A percentile compares a stretch with the other conserved stretches of the same genome.
These are phyloP conservation scores for Tetramorium bicarinatum DNA, from an alignment of 2,888 invertebrate genomes.

Conservation along the genomic window DNA sequence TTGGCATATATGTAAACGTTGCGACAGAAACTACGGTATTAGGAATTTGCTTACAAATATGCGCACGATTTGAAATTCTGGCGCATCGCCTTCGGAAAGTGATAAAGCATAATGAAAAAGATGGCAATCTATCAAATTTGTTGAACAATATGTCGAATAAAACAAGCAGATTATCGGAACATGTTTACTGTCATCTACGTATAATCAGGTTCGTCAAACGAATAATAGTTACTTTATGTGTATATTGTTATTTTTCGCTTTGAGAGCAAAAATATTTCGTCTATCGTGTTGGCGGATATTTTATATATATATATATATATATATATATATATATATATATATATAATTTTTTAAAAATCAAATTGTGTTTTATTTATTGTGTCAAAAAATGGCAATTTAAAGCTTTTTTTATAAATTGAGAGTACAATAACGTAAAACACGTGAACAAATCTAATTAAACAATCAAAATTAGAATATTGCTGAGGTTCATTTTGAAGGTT, in stretches of 20 bases:
- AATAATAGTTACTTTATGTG: neutral
- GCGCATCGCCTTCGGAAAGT: constrained; percentile 58
- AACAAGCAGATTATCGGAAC: constrained; percentile 1
- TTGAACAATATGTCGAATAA: neutral
- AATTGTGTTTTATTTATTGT: neutral
- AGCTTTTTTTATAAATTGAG: no score
- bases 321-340: no score
- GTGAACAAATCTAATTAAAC: no score
- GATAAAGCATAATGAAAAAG: neutral
- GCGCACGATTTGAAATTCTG: constrained; percentile 75
- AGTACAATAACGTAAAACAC: no score
- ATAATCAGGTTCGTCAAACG: constrained; percentile 23
- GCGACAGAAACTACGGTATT: constrained; percentile 73
- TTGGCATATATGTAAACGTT: constrained; percentile 54
- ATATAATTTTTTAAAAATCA: neutral
- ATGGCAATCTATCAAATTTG: neutral
- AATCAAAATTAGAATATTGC: no score
- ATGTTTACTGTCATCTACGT: neutral
- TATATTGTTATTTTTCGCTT: neutral
- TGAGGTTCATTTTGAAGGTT: no score
- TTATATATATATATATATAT: no score
- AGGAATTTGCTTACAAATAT: constrained; percentile 66
- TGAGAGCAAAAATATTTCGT: no score
- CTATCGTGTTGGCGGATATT: no score
- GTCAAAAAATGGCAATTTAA: no score